These are phyloP conservation scores for Barypeithes pellucidus DNA, from an alignment of 2,888 invertebrate genomes.

Conservation along the genomic window DNA sequence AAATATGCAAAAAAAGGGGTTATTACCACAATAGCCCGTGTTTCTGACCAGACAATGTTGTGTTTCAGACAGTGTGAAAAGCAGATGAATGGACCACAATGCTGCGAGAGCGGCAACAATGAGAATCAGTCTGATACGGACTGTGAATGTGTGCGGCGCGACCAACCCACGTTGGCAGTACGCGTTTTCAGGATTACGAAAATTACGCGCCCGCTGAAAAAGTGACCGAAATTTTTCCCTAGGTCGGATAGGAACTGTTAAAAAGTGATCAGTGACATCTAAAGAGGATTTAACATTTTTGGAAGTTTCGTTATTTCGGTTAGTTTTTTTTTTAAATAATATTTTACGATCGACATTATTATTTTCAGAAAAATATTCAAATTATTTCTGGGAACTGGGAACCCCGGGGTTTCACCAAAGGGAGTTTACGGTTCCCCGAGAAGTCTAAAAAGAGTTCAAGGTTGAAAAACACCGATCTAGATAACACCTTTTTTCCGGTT, in stretches of 20 bases:
- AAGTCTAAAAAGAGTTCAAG: no score
- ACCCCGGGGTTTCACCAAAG: no score
- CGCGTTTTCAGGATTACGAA: constrained; percentile 30
- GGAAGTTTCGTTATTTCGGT: no score
- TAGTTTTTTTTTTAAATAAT: no score
- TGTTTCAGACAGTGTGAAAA: constrained; percentile 45
- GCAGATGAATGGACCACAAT: constrained; percentile 51
- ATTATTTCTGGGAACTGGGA: no score
- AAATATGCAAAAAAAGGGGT: no score
- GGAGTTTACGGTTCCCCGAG: no score
- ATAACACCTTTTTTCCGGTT: no score
- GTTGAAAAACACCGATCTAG: no score
- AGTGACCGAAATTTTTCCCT: background rate
- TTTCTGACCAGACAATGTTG: constrained; percentile 2
- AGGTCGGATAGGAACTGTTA: background rate
- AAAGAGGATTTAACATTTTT: background rate
- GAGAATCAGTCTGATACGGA: constrained; percentile 46
- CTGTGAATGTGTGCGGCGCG: constrained; percentile 33
- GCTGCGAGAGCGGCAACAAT: constrained; percentile 42
- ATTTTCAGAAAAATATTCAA: no score
- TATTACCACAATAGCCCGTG: background rate
- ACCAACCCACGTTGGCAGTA: background rate
- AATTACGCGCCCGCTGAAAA: constrained; percentile 29
- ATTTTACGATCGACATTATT: no score
- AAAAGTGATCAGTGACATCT: constrained; percentile 1